Base-by-base conservation (phyloP, 2,888 invertebrate genomes). In the Dicycla oo region DNA sequence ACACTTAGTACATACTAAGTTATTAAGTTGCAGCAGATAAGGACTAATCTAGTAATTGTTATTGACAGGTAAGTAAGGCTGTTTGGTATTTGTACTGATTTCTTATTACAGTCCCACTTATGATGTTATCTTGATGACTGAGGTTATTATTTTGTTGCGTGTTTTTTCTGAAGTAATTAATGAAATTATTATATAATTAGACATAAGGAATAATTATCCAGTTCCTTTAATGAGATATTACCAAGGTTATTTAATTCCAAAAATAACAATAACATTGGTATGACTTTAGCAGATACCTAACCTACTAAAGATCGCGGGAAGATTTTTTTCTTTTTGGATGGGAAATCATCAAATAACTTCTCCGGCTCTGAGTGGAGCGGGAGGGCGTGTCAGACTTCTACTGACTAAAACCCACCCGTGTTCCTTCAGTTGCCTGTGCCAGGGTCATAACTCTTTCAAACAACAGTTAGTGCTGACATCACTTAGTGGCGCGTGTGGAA, bases 1-100 rank as follows among this genome's bases (percentile, higher is more conserved):
- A 26, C 40, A 63, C 72, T 56, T 62, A 43, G 69, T 67, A 34
- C 43, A 57, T 49, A 76, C 49, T 69, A 51, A 49, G 23, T 72
- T 23, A 80, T 80, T 73, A 78, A 49, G 47, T 67, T 54, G 51
- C 51, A 23, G 38, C 5, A 63, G 73, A 78, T 82, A 69, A 64
- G 51, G 0, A 53, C 51, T 57, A 56, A 71, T 77, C 64, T 61
- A 10, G 18, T 80, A 80, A 82, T 80, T 82, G 26, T 61, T 74
- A 80, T 82, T 80, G 80, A 69, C 80, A 64, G 69, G 30, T 78
- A 53, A 78, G 30, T 78, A 53, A 78, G 58, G 54, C 47, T 70
- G 23, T 23, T 49, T 13, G 20, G 45, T 62, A 65, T 78, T 65
- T 76, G 66, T 61, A 61, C 58, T 47, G 62, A 69, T 66, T 72